Base-by-base conservation (phyloP, 2,113 vertebrate genomes). In the Nothoprocta perdicaria region DNA sequence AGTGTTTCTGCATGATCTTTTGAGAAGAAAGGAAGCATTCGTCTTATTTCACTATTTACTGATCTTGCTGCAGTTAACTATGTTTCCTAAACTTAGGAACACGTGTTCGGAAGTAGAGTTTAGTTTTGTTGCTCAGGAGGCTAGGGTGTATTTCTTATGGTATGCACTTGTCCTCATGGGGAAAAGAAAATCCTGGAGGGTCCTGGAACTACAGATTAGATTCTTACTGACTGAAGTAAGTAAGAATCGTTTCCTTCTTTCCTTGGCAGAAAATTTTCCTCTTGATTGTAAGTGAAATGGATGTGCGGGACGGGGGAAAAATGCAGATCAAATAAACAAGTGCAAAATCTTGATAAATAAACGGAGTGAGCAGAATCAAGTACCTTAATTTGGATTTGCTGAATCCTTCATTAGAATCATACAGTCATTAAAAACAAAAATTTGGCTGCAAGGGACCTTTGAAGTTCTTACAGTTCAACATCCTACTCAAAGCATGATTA, bases 171-270 rank as follows among this genome's bases (percentile, higher is more conserved):
- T 93, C 62, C 72, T 84, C 73, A 35, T 0, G 82, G 58, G 88
- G 52, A 79, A 80, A 62, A 67, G 29, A 92, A 97, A 89, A 90
- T 93, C 79, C 74, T 92, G 69, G 75, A 86, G 78, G 52, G 79
- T 85, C 88, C 43, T 81, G 81, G 60, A 92, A 91, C 29, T 90
- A 16, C 71, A 90, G 72, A 78, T 45, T 88, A 80, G 46, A 89
- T 89, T 90, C 80, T 53, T 81, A n/a, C 29, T 87, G 78, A 93
- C 67, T 86, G 55, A 65, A n/a, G n/a, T n/a, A n/a, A n/a, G n/a
- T n/a, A n/a, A n/a, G n/a, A 10, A 1, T 83, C 12, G 0, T 81
- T 94, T 90, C 88, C 46, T 78, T 87, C 88, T 68, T 82, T 21
- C 19, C 57, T 92, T 62, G 41, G 48, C 61, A 75, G 27, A 57